Percentiles rank a stretch among this genome's conserved stretches.
Conservation (phyloP, 37 sponge, comb jelly and placozoan genomes). For the Theonella swinhoei region DNA sequence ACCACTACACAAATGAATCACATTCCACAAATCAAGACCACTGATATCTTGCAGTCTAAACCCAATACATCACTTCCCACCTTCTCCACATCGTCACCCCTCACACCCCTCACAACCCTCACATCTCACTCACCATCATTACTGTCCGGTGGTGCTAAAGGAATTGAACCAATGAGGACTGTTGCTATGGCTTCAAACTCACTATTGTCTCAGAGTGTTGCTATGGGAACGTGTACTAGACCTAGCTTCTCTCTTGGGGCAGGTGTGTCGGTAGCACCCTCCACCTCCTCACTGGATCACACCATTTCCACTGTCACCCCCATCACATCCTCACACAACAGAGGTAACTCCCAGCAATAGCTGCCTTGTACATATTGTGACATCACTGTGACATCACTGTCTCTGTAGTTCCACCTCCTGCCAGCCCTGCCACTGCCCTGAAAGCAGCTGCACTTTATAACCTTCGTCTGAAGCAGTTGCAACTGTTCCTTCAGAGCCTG, state of each 20-base stretch:
- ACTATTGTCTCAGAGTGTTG: too few species aligned
- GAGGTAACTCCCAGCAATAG: neutral
- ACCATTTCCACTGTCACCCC: neutral
- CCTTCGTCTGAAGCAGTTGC: slow-evolving; percentile 42
- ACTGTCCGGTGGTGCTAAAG: neutral
- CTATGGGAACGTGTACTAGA: too few species aligned
- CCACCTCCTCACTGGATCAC: neutral
- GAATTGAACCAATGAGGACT: neutral
- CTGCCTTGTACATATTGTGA: too few species aligned
- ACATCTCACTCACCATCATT: neutral
- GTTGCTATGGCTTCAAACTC: neutral
- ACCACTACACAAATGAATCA: too few species aligned
- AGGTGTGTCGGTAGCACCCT: too few species aligned
- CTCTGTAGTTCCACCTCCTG: neutral
- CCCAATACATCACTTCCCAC: neutral
- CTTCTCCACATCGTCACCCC: neutral
- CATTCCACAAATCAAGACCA: neutral
- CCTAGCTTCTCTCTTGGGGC: too few species aligned
- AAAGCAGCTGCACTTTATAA: neutral
- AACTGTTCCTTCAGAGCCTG: slow-evolving; percentile 28
- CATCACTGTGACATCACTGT: too few species aligned
- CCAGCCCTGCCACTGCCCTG: neutral
- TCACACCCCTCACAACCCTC: neutral
- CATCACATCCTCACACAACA: neutral
- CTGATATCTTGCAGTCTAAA: slow-evolving; percentile 5